Evolutionary conservation across 1,140 invertebrate genomes (phyloP), one percentile per base, ranked within the genome.

Genomic region (Musca vetustissima): DNA sequence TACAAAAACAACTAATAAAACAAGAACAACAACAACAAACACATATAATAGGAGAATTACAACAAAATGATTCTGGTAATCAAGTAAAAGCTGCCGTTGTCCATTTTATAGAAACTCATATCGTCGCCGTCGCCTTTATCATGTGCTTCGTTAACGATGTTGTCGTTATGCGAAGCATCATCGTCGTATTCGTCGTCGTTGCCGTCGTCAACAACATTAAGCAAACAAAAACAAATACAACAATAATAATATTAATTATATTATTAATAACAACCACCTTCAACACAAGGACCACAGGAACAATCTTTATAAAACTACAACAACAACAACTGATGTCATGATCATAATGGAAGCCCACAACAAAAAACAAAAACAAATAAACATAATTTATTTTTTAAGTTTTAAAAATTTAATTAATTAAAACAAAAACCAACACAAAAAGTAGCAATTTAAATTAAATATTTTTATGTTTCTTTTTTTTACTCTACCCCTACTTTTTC

Each of bases 281-380:
- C 36, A 61, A 61, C 57, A 61, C 57, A 65, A 65, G 64, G 64
- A 65, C 64, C 64, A 65, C 48, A 65, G 48, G 64, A 65, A 65
- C 64, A 65, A 65, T 65, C 57, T 61, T 61, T 43, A 43, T 43
- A 43, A 43, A 9, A 43, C 36, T 43, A 43, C 36, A 43, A 43
- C 57, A 61, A 61, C 28, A 61, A 43, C 36, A 61, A 61, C 57
- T 61, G 57, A 61, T 61, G 57, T 61, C 57, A 61, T 61, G 57
- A 61, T 61, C 57, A 61, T 61, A 19, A 43, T 43, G 36, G 11
- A 43, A 43, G 11, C 36, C 36, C 36, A 43, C 36, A 43, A 43
- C 36, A 43, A n/a, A n/a, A n/a, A n/a, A 43, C 36, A 6, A 43
- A 6, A 43, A 43, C 36, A 43, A 61, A 61, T 36, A 32, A 61